Evolutionary conservation across 2,888 invertebrate species (phyloP).

Genomic region (Lottia gigantea): DNA sequence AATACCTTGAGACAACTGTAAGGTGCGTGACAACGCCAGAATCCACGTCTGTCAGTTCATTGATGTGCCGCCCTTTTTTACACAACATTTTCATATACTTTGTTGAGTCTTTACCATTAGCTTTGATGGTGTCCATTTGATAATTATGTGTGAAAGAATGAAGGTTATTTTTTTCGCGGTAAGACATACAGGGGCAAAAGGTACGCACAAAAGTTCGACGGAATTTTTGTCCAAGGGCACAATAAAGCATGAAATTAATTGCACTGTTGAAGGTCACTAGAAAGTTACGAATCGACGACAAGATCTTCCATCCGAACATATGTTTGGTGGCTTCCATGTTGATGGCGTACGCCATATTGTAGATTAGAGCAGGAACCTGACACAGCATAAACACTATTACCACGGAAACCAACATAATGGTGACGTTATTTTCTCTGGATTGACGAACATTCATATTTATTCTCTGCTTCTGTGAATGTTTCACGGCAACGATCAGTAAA

Average conservation of each 20-base stretch:
- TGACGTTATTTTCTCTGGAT: constrained; percentile 90
- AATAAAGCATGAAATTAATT: constrained; percentile 97
- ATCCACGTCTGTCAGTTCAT: constrained; percentile 30
- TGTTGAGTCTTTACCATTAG: constrained; percentile 34
- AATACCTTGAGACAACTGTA: constrained; percentile 43
- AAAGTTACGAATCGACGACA: constrained; percentile 75
- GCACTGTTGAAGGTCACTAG: constrained; percentile 96
- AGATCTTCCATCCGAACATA: constrained; percentile 70
- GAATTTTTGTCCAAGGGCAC: constrained; percentile 97
- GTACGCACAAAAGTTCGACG: constrained; percentile 68
- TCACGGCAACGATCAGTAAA: constrained; percentile 83
- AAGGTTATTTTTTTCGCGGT: constrained; percentile 41
- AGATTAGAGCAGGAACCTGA: constrained; percentile 76
- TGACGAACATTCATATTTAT: constrained; percentile 89
- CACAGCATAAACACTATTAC: constrained; percentile 94
- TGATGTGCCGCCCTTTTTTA: constrained; percentile 30
- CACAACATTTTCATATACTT: constrained; percentile 41
- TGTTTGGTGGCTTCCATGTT: constrained; percentile 73
- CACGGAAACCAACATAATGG: constrained; percentile 93
- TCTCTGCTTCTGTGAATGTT: constrained; percentile 88
- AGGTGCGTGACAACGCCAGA: constrained; percentile 42
- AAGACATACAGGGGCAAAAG: constrained; percentile 51
- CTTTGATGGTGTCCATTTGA: constrained; percentile 29
- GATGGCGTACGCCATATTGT: constrained; percentile 78
- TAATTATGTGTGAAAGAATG: constrained; percentile 50